Evolutionary conservation across 2,113 vertebrate species (phyloP).

Genomic region (Mustelus asterias): DNA sequence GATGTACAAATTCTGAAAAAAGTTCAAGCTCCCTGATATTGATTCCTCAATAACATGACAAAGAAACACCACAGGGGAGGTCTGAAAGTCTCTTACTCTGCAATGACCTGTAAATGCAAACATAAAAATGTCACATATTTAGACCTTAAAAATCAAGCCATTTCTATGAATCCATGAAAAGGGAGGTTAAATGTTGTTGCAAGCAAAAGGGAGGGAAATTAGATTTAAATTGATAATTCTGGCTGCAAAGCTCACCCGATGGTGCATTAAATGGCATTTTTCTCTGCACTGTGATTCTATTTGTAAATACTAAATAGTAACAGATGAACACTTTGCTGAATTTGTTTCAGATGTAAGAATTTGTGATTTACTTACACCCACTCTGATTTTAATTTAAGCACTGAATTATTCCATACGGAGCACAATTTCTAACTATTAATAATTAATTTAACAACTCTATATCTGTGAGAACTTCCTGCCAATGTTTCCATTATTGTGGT

Average conservation of each 20-base stretch:
- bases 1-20: neutral
- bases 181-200: neutral
- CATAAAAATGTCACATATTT: neutral
- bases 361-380: neutral
- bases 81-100: neutral
- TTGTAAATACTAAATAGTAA: neutral
- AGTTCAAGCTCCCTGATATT: neutral
- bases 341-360: too few relatives aligned
- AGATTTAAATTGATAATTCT: neutral
- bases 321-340: too few relatives aligned
- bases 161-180: neutral
- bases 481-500: neutral
- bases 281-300: neutral
- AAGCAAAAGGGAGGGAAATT: neutral
- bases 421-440: conserved; percentile 3
- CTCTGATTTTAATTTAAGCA: neutral
- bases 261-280: neutral
- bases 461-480: neutral
- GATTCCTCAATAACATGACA: neutral
- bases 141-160: neutral
- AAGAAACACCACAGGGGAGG: neutral
- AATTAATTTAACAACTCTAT: neutral
- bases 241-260: neutral
- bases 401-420: neutral
- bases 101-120: neutral